Conservation (phyloP, 2,113 vertebrate genomes). For the Eretmodus cyanostictus region DNA sequence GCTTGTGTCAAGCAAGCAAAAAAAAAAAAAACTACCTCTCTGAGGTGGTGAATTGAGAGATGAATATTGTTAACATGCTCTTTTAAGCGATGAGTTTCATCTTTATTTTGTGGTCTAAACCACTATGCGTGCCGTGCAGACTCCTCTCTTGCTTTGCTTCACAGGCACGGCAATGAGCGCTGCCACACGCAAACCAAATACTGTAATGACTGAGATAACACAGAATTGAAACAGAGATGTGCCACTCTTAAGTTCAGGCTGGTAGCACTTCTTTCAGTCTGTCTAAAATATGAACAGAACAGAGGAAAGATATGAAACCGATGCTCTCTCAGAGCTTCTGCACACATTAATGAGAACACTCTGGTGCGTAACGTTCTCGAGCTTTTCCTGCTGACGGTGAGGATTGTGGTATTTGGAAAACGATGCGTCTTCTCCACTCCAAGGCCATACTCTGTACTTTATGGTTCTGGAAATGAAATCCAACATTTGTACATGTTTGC, state of each 20-base stretch:
- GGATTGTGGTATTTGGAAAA: background rate
- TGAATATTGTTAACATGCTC: background rate
- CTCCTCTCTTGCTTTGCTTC: background rate
- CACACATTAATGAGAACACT: background rate
- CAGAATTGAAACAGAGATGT: background rate
- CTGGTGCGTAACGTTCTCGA: slow-evolving; percentile 1
- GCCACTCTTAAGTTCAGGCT: background rate
- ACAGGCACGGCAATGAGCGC: background rate
- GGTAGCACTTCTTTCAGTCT: background rate
- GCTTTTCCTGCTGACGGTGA: background rate
- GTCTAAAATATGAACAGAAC: background rate
- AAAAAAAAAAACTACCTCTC: background rate
- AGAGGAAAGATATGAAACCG: background rate
- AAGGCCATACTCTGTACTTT: background rate
- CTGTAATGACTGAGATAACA: slow-evolving; percentile 10
- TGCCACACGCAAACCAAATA: slow-evolving; percentile 2
- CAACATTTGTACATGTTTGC: background rate
- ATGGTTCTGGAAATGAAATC: slow-evolving; percentile 4
- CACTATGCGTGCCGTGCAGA: background rate
- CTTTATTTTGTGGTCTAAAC: background rate
- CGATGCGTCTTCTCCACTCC: background rate
- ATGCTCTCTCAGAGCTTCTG: background rate
- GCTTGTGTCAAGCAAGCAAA: background rate
- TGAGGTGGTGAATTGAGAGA: background rate
- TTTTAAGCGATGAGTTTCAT: background rate